Evolutionary conservation across 2,797 vertebrate species (phyloP), one percentile per base, ranked within the genome.

Genomic region (Enteromius treurensis): DNA sequence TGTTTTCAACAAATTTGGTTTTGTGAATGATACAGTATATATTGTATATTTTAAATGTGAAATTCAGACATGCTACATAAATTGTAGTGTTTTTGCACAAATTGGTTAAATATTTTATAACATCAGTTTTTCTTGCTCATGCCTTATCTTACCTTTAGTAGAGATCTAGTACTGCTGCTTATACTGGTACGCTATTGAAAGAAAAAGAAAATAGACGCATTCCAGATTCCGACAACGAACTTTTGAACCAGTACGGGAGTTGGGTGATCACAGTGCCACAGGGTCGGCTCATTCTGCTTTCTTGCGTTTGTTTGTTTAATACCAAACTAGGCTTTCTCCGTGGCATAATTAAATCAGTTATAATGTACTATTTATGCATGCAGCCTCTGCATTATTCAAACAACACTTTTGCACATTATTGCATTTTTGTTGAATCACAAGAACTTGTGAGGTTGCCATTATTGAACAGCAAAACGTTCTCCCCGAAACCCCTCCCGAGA

Each of bases 361-460:
- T 95, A 94, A 95, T 95, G 91, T 91, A 91, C 92, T 93, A 94
- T 94, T 95, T 93, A 94, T 95, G 94, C 91, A 91, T 93, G 93
- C 90, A 85, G 87, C 90, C 87, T 86, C 90, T 95, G 91, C 93
- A 95, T 95, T 94, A 95, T 95, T 95, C 93, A 95, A 89, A 90
- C 89, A 90, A 92, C 90, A 91, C 88, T 94, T 94, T 94, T 92
- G 92, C 91, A 91, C 90, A 89, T 93, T 95, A 94, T 94, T 95
- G 93, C 91, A 89, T 93, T 94, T 94, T 76, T 45, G 82, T 87
- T 74, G 84, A 90, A 89, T 93, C 89, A 92, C 91, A 88, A 87
- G 83, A 93, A 93, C 86, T 92, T 89, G 88, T 87, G 87, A 79
- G 87, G 88, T 82, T 90, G 89, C 87, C 60, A 65, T 93, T 93